Percentiles rank a stretch among this genome's conserved stretches.
Conservation (phyloP, 1,140 invertebrate species). For the Drosophila nigromelanica region DNA sequence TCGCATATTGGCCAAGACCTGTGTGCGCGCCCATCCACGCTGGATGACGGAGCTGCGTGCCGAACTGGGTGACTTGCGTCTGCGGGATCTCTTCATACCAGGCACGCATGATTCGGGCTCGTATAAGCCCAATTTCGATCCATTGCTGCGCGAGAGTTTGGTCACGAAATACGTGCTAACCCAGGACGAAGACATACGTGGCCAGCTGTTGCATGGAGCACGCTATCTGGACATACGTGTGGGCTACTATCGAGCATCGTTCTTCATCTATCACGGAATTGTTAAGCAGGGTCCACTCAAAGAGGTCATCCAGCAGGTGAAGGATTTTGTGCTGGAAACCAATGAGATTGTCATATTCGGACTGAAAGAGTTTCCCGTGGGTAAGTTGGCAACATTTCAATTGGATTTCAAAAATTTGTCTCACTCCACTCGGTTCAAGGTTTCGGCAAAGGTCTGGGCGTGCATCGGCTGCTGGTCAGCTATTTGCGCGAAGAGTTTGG, state of each 20-base stretch:
- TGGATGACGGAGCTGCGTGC: conserved; percentile 86
- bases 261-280: conserved; percentile 86
- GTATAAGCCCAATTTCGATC: conserved; percentile 84
- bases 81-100: conserved; percentile 86
- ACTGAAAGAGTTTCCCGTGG: conserved; percentile 87
- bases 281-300: conserved; percentile 84
- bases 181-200: conserved; percentile 86
- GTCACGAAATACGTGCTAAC: conserved; percentile 85
- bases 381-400: conserved; percentile 64
- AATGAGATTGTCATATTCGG: conserved; percentile 88
- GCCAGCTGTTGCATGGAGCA: conserved; percentile 86
- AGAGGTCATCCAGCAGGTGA: conserved; percentile 85
- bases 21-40: conserved; percentile 85
- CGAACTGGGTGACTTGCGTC: conserved; percentile 77
- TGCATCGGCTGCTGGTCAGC: conserved; percentile 85
- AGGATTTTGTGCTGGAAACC: conserved; percentile 86
- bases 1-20: conserved; percentile 77
- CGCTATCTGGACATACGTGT: conserved; percentile 87
- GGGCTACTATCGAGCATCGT: conserved; percentile 84
- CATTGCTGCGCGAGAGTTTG: conserved; percentile 72
- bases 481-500: conserved; percentile 85
- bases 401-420: not conserved
- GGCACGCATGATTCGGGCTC: conserved; percentile 88
- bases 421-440: conserved; percentile 59
- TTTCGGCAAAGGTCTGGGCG: conserved; percentile 80